Evolutionary conservation across 2,113 vertebrate species (phyloP), one percentile per base, ranked within the genome.

Genomic region (Prietella phreatophila): DNA sequence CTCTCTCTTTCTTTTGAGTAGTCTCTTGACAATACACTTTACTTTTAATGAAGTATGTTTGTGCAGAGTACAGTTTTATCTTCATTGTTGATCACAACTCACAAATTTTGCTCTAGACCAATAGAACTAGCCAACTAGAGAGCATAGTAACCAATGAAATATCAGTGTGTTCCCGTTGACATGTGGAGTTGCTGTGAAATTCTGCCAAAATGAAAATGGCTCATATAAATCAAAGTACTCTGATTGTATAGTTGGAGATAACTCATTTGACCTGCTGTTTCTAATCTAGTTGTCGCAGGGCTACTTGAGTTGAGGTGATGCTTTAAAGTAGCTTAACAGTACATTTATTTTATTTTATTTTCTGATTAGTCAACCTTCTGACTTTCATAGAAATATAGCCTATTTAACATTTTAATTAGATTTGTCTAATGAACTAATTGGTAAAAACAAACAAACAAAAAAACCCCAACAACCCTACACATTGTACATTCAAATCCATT

Each of bases 41-140:
- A 47, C 42, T 60, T 87, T 87, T 76, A 60, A 71, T 87, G 67
- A 87, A 83, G 69, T 75, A 75, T 63, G 56, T 75, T 63, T 83
- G 25, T 71, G 55, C 56, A 71, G 8, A 73, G 65, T 86, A 80
- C 60, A 85, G 36, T 60, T 86, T 82, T 42, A 65, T 67, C 14
- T n/a, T 5, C 27, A 39, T 69, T 69, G 61, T 86, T 36, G 42
- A 42, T 80, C n/a, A 69, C n/a, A 69, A 50, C 47, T 63, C 84
- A 63, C 36, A 50, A 58, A 56, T 61, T 76, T 80, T 55, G 63
- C 19, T 81, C 14, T 85, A 39, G 69, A 69, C 85, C n/a, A 67
- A 19, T 67, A 67, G 61, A n/a, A 36, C 47, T n/a, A n/a, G 27
- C 53, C 58, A 33, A 14, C 50, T 63, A 76, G 33, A 85, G 36